Evolutionary conservation across 30 jellyfish, hydroid and myxozoan genomes (phyloP), one percentile per base, ranked within the genome.

Genomic region (Turritopsis rubra): DNA sequence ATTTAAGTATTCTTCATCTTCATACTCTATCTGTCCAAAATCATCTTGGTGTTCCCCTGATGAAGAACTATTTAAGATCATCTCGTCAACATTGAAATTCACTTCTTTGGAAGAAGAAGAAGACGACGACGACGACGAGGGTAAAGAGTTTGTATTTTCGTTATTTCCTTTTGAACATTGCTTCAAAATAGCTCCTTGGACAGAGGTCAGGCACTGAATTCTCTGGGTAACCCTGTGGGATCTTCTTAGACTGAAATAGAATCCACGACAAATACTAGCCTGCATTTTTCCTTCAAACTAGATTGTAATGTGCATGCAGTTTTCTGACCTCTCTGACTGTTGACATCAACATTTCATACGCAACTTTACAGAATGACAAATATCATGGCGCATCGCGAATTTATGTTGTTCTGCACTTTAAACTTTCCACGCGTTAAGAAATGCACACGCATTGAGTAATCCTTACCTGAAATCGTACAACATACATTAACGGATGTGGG

Each of bases 1-100:
- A 52, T 86, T 90, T 21, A 81, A 71, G 76, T 78, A 89, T 25
- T 89, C 92, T 52, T 72, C 92, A 29, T 81, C 89, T 28, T 89
- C 96, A 71, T 31, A 75, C 20, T 75, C 60, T 18, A 17, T 65
- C 25, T 75, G 66, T 0, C 22, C 66, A 0, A 29, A 0, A n/a
- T 78, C 80, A 7, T 78, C 53, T 27, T 0, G 30, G 8, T 31
- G 54, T 7, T 1, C 65, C 9, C 18, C 72, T 21, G 30, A 21
- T 28, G 76, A 31, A 31, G 85, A 20, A 83, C 79, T 78, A 1
- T 53, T 53, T 78, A 78, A 78, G 18, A 78, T 78, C 85, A 78
- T 78, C 13, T 53, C 79, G 29, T 78, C 85, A 1, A 29, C 52
- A 53, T 53, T 78, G 24, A 78, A 78, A 68, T 68, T 68, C 19